Evolutionary conservation across 2,888 invertebrate species (phyloP).

Genomic region (Synanthedon vespiformis): DNA sequence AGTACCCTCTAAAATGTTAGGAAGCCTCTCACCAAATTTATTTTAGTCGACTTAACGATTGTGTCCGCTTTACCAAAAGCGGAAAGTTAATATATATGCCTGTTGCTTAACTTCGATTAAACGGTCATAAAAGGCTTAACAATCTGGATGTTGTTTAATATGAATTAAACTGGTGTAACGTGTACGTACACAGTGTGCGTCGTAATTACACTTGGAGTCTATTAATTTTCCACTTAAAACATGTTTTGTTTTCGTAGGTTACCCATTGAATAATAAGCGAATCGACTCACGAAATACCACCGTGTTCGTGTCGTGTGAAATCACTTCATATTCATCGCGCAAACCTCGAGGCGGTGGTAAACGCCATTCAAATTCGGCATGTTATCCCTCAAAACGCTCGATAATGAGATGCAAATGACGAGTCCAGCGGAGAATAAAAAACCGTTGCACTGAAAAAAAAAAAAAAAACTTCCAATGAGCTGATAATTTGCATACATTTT

Average conservation of each 20-base stretch:
- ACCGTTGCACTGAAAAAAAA: conserved; percentile 29
- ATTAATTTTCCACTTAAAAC: conserved; percentile 13
- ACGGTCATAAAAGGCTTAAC: conserved; percentile 32
- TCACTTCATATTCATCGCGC: conserved; percentile 43
- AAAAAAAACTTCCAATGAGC: conserved; percentile 46
- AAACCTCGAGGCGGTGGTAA: conserved; percentile 35
- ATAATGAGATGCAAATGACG: conserved; percentile 63
- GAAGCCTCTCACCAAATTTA: conserved; percentile 59
- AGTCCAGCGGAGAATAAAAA: conserved; percentile 48
- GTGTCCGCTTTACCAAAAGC: conserved; percentile 46
- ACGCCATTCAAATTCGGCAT: conserved; percentile 54
- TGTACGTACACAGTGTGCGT: neutral
- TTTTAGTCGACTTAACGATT: conserved; percentile 60
- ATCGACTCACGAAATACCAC: conserved; percentile 5
- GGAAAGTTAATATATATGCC: conserved; percentile 39
- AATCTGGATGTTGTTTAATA: conserved; percentile 3
- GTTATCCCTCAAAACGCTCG: conserved; percentile 50
- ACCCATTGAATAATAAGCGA: conserved; percentile 31
- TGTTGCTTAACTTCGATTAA: conserved; percentile 44
- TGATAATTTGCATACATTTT: conserved; percentile 62
- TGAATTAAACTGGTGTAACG: conserved; percentile 1
- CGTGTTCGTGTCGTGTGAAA: conserved; percentile 40
- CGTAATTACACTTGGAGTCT: conserved; percentile 5
- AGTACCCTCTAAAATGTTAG: conserved; percentile 30
- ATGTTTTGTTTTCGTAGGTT: conserved; percentile 18